A percentile compares a stretch with the other conserved stretches of the same genome.
Conservation (phyloP, 2,113 vertebrate genomes). For the Pseudorectes ferrugineus region DNA sequence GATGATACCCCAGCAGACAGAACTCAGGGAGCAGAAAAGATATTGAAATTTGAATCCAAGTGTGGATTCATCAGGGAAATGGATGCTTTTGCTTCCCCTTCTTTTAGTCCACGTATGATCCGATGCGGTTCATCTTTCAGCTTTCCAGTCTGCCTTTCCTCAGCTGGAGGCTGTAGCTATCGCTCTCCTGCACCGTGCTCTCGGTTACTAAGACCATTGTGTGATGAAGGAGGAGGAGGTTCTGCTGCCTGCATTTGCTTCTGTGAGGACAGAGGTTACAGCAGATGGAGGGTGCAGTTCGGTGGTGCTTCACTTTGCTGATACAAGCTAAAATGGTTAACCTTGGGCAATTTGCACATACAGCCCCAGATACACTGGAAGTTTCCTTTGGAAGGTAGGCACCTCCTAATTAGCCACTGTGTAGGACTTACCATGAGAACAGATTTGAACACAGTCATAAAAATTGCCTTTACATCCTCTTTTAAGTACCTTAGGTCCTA, state of each 20-base stretch:
- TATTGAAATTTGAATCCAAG: not conserved
- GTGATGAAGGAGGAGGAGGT: not conserved
- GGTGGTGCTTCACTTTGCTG: not conserved
- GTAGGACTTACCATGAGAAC: not conserved
- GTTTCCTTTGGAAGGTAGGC: not conserved
- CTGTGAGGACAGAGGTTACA: not conserved
- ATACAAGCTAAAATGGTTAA: not conserved
- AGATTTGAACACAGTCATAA: not conserved
- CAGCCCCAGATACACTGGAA: not conserved
- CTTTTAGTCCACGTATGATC: not conserved
- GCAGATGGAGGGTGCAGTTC: not conserved
- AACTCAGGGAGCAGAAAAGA: not conserved
- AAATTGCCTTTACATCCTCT: not conserved
- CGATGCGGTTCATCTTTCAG: not conserved
- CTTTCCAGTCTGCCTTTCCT: not conserved
- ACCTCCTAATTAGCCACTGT: not conserved
- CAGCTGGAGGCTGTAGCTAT: not conserved
- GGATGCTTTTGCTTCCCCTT: not conserved
- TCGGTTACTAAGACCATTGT: not conserved
- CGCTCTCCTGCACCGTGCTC: fast-evolving
- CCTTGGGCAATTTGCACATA: not conserved
- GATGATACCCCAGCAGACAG: not conserved
- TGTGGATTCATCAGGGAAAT: not conserved
- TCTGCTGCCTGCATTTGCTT: not conserved
- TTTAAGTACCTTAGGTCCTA: not conserved